A percentile compares a stretch with the other conserved stretches of the same genome.
phyloP scores from a whole-genome alignment of 2,797 vertebrate species.

The Lindbergichthys nudifrons region DNA sequence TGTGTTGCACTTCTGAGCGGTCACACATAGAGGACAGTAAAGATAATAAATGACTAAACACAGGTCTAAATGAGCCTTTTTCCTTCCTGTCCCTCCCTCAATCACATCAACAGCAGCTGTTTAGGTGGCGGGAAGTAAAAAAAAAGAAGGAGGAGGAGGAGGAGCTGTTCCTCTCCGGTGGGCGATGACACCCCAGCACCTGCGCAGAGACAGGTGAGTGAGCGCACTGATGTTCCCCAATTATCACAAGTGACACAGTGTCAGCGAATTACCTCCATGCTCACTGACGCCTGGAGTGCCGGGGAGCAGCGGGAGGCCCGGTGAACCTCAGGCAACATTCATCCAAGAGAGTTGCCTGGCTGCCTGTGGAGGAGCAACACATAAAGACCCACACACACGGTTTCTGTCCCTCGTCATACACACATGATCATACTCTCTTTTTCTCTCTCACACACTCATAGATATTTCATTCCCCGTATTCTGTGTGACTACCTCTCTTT shows the following conservation, averaged over 20 bases:
- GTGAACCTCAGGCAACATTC: slow-evolving; percentile 74
- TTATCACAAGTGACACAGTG: slow-evolving; percentile 79
- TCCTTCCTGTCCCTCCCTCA: slow-evolving; percentile 14
- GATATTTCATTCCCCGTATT: slow-evolving; percentile 1
- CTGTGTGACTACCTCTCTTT: neutral
- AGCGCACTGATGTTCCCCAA: slow-evolving; percentile 68
- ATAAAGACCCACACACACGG: neutral
- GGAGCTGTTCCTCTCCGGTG: slow-evolving; percentile 48
- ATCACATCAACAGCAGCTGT: slow-evolving; percentile 48
- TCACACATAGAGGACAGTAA: neutral
- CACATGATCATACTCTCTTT: neutral
- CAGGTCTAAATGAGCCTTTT: slow-evolving; percentile 20
- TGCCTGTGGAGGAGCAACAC: slow-evolving; percentile 27
- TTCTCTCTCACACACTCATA: neutral
- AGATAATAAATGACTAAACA: slow-evolving; percentile 27
- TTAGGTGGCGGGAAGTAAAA: slow-evolving; percentile 68
- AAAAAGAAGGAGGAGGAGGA: slow-evolving; percentile 42
- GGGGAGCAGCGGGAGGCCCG: slow-evolving; percentile 70
- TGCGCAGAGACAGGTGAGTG: slow-evolving; percentile 79
- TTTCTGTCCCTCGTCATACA: neutral
- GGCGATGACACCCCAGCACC: slow-evolving; percentile 70
- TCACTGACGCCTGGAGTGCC: slow-evolving; percentile 60
- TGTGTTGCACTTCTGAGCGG: neutral
- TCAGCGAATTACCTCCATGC: slow-evolving; percentile 74
- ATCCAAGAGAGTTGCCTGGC: slow-evolving; percentile 63